Conservation (phyloP, 2,113 vertebrate genomes). For the Rhineura floridana region DNA sequence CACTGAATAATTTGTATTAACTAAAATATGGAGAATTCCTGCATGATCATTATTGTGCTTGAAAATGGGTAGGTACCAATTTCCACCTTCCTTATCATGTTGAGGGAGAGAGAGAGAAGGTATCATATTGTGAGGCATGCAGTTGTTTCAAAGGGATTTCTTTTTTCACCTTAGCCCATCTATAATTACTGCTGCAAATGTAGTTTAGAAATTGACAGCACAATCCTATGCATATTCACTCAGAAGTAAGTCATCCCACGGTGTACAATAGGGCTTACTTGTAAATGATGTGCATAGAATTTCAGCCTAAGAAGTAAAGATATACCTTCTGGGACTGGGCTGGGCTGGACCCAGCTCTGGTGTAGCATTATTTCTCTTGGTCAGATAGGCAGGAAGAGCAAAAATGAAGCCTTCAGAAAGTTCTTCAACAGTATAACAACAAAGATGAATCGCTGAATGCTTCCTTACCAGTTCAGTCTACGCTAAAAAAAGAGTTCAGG, state of each 20-base stretch:
- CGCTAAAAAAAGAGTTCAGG: background rate
- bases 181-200: background rate
- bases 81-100: background rate
- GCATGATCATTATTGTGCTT: background rate
- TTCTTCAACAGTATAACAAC: background rate
- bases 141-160: background rate
- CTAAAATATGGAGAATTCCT: background rate
- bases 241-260: background rate
- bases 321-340: too few species aligned
- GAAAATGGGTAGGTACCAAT: background rate
- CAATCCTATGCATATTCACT: background rate
- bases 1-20: background rate
- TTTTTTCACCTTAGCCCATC: background rate
- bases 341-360: background rate
- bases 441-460: accelerated
- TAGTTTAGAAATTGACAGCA: background rate
- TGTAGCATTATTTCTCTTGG: background rate
- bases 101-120: background rate
- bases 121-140: background rate
- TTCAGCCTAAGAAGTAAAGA: background rate
- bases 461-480: background rate
- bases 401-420: background rate
- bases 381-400: background rate
- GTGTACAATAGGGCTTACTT: background rate
- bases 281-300: background rate